Percentiles rank a stretch among this genome's conserved stretches.
Conservation (phyloP, 2,113 vertebrate species). For the Sciurus niger region DNA sequence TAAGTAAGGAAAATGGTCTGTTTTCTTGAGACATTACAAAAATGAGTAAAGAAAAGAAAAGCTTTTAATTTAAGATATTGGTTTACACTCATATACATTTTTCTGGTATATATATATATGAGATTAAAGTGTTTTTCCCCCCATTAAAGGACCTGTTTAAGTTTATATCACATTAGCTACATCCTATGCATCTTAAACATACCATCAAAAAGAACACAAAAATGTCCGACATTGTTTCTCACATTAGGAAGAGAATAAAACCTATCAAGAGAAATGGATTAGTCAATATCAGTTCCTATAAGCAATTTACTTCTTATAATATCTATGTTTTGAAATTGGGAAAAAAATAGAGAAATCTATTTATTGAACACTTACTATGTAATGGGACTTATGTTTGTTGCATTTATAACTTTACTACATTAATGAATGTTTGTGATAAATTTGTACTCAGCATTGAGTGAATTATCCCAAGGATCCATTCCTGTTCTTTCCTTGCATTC, state of each 20-base stretch:
- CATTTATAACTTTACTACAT: background rate
- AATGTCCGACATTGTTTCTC: background rate
- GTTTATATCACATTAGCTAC: background rate
- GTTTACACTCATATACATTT: constrained; percentile 11
- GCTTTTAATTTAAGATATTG: background rate
- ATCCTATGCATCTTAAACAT: background rate
- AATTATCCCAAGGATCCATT: background rate
- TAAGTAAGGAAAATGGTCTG: background rate
- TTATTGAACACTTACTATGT: background rate
- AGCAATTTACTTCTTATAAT: background rate
- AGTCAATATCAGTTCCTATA: background rate
- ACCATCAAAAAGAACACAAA: background rate
- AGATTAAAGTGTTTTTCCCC: background rate
- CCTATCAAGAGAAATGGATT: background rate
- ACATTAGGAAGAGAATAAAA: background rate
- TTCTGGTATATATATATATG: background rate
- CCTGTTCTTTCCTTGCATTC: background rate
- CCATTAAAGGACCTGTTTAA: background rate
- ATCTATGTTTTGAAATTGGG: background rate
- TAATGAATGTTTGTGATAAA: background rate
- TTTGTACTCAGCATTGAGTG: background rate
- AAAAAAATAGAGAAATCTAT: background rate
- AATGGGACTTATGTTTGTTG: background rate
- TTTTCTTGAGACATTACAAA: constrained; percentile 9
- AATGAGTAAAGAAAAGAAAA: background rate